These are phyloP conservation scores for Eufriesea mexicana DNA, from an alignment of 1,140 invertebrate genomes.

Conservation along the genomic window DNA sequence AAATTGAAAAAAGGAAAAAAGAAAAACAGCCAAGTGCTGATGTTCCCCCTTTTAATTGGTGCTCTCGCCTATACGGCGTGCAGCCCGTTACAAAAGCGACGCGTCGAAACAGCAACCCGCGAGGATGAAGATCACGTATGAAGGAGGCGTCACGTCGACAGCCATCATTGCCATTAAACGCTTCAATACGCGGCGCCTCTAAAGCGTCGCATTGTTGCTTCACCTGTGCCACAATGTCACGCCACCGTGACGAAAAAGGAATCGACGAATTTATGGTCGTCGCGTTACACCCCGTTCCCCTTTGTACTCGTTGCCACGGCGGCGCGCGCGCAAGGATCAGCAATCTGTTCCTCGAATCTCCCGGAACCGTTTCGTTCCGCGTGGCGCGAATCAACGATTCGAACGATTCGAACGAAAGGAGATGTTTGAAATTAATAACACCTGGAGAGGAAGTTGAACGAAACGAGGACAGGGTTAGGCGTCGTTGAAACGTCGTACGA, in stretches of 20 bases:
- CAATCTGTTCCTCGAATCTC: neutral
- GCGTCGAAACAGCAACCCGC: conserved; percentile 63
- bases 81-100: conserved; percentile 60
- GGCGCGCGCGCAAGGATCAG: neutral
- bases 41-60: conserved; percentile 65
- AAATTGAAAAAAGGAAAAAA: conserved; percentile 58
- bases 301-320: neutral
- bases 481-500: too few relatives aligned
- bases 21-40: conserved; percentile 26
- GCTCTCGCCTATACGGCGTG: conserved; percentile 53
- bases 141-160: conserved; percentile 60
- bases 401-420: too few relatives aligned
- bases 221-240: conserved; percentile 7
- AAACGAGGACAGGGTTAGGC: neutral
- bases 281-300: neutral
- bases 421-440: too few relatives aligned
- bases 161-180: conserved; percentile 62
- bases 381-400: neutral
- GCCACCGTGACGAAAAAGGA: conserved; percentile 10
- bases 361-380: neutral
- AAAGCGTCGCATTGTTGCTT: conserved; percentile 34
- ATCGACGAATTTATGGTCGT: conserved; percentile 31
- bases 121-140: conserved; percentile 61
- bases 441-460: too few relatives aligned
- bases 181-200: conserved; percentile 57